Base-by-base conservation (phyloP, 2,888 invertebrate species). In the Xylocampa areola region DNA sequence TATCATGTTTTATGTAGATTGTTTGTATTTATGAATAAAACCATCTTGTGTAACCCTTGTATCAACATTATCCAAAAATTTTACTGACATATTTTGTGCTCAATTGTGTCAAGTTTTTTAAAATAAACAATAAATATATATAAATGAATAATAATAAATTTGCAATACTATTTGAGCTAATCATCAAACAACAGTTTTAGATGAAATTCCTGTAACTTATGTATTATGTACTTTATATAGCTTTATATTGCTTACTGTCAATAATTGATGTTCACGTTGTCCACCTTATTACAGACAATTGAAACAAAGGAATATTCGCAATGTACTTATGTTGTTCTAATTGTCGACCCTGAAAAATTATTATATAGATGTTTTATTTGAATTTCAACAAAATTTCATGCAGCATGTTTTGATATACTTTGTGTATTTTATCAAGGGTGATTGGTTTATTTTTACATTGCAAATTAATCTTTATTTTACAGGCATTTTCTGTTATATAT, bases 401-500 rank as follows among this genome's bases (percentile, higher is more conserved):
- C 36, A 52, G 66, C 77, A 73, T 76, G 66, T 37, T 67, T 51
- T 53, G 7, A 54, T 65, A 53, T 64, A 68, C 70, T 69, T 52
- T 73, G 54, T 73, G 50, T 73, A 71, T 61, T 27, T 53, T 62
- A 65, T 64, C 36, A 66, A 58, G 59, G 77, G 77, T 79, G 55
- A 76, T 66, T 72, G 81, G 76, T 79, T 67, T 76, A 67, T 61
- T 68, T 68, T 64, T 72, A 73, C 66, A 73, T 69, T 62, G 65
- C 60, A 61, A 57, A 59, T 59, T 74, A 71, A 77, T 80, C 63
- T 80, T 85, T 85, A 77, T 80, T 85, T 88, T 84, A 80, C 87
- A 86, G 87, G 79, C 76, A 69, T 76, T 75, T 73, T 78, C 55
- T 43, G 74, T 72, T 73, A 69, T 53, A 70, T 65, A 62, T 73